These are phyloP conservation scores for Festucalex cinctus DNA, from an alignment of 2,113 vertebrate species.

Conservation along the genomic window DNA sequence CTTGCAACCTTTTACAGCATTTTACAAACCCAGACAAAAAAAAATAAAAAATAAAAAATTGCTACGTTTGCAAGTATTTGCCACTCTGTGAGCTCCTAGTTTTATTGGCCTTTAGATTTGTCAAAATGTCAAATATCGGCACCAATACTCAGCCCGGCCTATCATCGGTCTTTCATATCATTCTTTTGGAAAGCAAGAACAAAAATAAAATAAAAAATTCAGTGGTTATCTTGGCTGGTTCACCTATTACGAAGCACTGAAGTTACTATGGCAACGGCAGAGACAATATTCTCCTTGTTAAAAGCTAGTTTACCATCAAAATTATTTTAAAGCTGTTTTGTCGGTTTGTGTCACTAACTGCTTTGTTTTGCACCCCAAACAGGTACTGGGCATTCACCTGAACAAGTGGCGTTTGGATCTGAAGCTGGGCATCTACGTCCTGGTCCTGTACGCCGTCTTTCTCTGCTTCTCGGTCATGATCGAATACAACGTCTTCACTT, in stretches of 20 bases:
- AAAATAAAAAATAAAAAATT: too few species aligned
- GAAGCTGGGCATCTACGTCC: slow-evolving; percentile 87
- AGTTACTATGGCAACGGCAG: neutral
- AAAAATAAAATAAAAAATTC: too few species aligned
- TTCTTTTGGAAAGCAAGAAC: too few species aligned
- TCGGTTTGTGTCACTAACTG: too few species aligned
- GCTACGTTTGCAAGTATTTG: too few species aligned
- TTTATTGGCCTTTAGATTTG: too few species aligned
- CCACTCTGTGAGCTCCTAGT: too few species aligned
- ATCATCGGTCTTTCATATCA: too few species aligned
- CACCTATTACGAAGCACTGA: neutral
- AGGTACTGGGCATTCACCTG: slow-evolving; percentile 89
- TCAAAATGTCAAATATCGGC: too few species aligned
- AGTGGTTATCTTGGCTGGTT: neutral
- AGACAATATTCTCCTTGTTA: neutral
- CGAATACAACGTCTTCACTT: slow-evolving; percentile 98
- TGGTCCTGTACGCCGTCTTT: slow-evolving; percentile 89
- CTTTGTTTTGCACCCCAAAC: slow-evolving; percentile 12
- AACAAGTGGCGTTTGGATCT: slow-evolving; percentile 92
- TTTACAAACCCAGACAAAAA: too few species aligned
- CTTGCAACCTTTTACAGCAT: too few species aligned
- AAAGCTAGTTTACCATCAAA: neutral
- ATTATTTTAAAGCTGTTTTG: neutral
- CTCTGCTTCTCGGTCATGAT: slow-evolving; percentile 96
- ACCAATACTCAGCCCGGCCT: too few species aligned